Percentiles rank a stretch among this genome's conserved stretches.
Evolutionary conservation across 2,113 vertebrate species (phyloP).

Genomic region (Coturnix japonica): DNA sequence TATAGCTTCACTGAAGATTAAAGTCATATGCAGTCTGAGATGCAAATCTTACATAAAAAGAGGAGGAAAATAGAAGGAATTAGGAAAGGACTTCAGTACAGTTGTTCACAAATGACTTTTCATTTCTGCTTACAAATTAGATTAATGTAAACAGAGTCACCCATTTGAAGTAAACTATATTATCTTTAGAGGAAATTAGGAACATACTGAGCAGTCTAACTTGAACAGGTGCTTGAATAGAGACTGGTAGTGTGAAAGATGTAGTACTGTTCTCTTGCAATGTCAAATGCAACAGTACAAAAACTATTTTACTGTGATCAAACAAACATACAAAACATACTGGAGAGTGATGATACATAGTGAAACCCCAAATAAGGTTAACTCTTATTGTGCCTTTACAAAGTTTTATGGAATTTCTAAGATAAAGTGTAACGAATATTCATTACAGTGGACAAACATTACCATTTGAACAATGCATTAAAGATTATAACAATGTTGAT

Average conservation of each 20-base stretch:
- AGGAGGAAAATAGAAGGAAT: background rate
- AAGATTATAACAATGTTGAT: background rate
- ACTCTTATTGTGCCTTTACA: background rate
- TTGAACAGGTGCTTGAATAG: background rate
- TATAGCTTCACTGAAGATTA: background rate
- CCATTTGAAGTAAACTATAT: background rate
- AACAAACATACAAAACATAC: background rate
- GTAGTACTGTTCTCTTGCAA: background rate
- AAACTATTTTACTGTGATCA: background rate
- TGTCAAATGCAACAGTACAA: background rate
- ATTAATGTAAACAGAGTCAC: background rate
- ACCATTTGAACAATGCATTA: background rate
- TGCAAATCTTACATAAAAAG: background rate
- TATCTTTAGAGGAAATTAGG: background rate
- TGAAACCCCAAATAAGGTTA: background rate
- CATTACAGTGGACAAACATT: background rate
- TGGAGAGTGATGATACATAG: background rate
- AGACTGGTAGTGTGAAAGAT: background rate
- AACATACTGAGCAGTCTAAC: background rate
- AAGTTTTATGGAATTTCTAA: background rate
- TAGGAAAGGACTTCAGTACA: background rate
- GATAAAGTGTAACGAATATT: background rate
- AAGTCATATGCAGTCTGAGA: background rate
- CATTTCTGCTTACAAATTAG: background rate
- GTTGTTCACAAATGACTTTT: background rate